Evolutionary conservation across 2,888 invertebrate genomes (phyloP).

Genomic region (Cerastis leucographa): DNA sequence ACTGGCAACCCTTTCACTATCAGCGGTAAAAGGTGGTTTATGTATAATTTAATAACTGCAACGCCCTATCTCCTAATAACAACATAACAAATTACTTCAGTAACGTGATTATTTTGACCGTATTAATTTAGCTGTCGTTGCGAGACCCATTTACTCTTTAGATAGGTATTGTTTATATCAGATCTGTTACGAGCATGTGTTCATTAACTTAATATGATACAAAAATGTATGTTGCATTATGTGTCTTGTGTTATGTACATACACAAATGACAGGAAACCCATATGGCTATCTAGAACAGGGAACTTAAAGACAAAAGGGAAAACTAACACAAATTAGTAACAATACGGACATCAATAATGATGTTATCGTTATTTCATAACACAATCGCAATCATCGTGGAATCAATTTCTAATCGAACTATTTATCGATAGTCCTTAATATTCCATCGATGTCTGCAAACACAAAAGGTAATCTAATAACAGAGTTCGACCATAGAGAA

Average conservation of each 20-base stretch:
- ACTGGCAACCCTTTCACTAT: background rate
- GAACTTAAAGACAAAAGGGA: background rate
- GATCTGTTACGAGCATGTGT: no score
- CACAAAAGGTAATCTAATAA: conserved; percentile 72
- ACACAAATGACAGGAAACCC: no score
- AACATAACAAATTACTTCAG: background rate
- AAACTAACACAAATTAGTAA: conserved; percentile 7
- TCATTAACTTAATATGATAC: background rate
- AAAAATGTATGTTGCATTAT: no score
- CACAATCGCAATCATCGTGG: conserved; percentile 27
- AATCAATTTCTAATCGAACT: conserved; percentile 67
- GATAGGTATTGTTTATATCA: no score
- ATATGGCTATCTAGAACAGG: background rate
- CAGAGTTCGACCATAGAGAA: conserved; percentile 71
- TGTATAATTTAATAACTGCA: background rate
- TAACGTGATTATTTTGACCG: conserved; percentile 11
- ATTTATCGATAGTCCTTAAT: conserved; percentile 61
- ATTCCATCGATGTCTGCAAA: conserved; percentile 65
- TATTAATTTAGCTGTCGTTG: no score
- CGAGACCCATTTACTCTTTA: no score
- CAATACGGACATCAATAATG: conserved; percentile 7
- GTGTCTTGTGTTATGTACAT: no score
- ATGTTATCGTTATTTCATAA: conserved; percentile 30
- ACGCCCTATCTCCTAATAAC: background rate
- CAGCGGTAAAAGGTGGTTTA: background rate